Evolutionary conservation across 2,113 vertebrate genomes (phyloP), one percentile per base, ranked within the genome.

Genomic region (Dasyprocta punctata): DNA sequence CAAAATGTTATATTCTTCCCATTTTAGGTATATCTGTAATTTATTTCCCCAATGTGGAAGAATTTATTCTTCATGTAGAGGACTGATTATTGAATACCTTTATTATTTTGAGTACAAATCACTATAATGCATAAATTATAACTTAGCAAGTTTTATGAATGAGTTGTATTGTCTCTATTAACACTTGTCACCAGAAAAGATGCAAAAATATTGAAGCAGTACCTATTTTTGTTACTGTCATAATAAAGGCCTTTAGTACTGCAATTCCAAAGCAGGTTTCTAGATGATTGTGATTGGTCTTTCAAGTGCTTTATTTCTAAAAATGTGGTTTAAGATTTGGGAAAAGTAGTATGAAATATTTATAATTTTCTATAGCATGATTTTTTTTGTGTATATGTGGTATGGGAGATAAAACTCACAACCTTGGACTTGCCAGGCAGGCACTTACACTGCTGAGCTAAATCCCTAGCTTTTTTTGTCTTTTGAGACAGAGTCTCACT

Each of bases 311-410:
- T 56, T 83, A 12, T 44, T 86, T 86, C 19, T 65, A 75, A 94
- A 69, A 94, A 86, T 60, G n/a, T 56, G 24, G 49, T 84, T 87
- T 92, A 93, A 28, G 30, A 60, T 95, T 91, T 96, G 36, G 78
- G 41, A 84, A 94, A 41, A n/a, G 24, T 85, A 44, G n/a, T 56
- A 63, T 67, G 36, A 88, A 87, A 84, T 87, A 87, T 63, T 78
- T 63, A 13, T 90, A 95, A 65, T 85, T 95, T 90, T 87, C 71
- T 44, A 44, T 92, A n/a, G n/a, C n/a, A n/a, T n/a, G n/a, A n/a
- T n/a, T n/a, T n/a, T n/a, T n/a, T n/a, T n/a, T n/a, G n/a, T n/a
- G n/a, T n/a, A n/a, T n/a, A n/a, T n/a, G n/a, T n/a, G n/a, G n/a
- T n/a, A n/a, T n/a, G n/a, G n/a, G n/a, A n/a, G n/a, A n/a, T n/a